These are phyloP conservation scores for Mormoops blainvillei DNA, from an alignment of 2,113 vertebrate genomes.

Conservation along the genomic window DNA sequence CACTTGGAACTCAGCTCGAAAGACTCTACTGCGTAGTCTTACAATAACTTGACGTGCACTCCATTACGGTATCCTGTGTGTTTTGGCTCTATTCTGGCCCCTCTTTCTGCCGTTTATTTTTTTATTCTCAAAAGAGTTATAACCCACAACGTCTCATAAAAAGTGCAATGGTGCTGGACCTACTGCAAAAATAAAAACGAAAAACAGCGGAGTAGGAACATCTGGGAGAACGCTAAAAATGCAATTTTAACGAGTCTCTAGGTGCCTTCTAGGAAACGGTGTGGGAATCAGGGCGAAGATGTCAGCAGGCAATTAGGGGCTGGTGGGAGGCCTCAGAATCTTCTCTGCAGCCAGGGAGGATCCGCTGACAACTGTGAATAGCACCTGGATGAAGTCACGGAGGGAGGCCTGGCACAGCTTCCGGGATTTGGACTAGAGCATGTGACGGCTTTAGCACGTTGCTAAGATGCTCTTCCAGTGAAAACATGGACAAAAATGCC, in stretches of 20 bases:
- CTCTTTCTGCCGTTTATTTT: background rate
- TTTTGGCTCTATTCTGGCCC: background rate
- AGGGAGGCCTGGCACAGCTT: background rate
- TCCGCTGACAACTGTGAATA: background rate
- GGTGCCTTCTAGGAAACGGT: background rate
- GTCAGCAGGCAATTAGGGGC: background rate
- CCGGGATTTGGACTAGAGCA: background rate
- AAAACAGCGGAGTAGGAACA: background rate
- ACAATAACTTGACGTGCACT: fast-evolving
- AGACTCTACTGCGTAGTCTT: fast-evolving
- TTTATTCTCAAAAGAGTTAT: background rate
- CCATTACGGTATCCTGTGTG: background rate
- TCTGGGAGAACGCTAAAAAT: background rate
- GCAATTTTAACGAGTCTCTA: background rate
- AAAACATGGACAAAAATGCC: background rate
- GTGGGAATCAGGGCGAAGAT: background rate
- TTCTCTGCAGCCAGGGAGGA: background rate
- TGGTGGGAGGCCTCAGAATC: background rate
- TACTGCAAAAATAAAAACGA: background rate
- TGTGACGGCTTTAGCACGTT: fast-evolving
- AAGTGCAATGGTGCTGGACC: background rate
- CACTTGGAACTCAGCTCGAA: background rate
- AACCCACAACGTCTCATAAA: background rate
- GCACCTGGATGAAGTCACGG: background rate
- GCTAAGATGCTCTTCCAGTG: background rate